Evolutionary conservation across 2,797 vertebrate genomes (phyloP), one percentile per base, ranked within the genome.

Genomic region (Gymnoscopelus braueri): DNA sequence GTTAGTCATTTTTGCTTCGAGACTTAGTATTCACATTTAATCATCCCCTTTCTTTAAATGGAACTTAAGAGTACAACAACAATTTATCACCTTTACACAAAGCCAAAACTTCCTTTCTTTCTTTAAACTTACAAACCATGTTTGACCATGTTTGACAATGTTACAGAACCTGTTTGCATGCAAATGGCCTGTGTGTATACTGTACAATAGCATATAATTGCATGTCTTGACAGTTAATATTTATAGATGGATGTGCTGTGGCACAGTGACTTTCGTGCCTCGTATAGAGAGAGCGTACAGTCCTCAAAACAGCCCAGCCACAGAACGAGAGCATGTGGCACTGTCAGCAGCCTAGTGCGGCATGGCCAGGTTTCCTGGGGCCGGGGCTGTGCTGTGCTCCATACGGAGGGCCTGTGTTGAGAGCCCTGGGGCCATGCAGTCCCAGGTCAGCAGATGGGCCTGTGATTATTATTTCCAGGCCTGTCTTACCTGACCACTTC

Each of bases 361-460:
- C 87, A 76, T 69, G 85, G 89, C 91, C 89, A 91, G 92, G 90
- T 93, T 90, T 89, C 88, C 92, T 84, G 88, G 88, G 93, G 89
- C 86, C 87, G 93, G 90, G 90, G 87, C 89, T 90, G 88, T 80
- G 87, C 84, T 81, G 84, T 48, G 92, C 93, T 96, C 95, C 95
- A 96, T 94, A 95, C 95, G 95, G 95, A 95, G 93, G 93, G 94
- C 93, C 94, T 93, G 93, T 94, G 94, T 94, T 87, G 91, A 86
- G 85, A 93, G 94, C 96, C 95, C 94, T 84, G 91, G 94, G 96
- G 96, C 94, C 91, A 86, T 90, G 91, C 95, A 93, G 90, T 96
- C 96, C 94, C 94, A 95, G 95, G 95, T 96, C 95, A 95, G 95
- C 97, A 98, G 97, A 98, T 98, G 97, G 97, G 94, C 94, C 89